phyloP scores from a whole-genome alignment of 1,140 invertebrate genomes.

The Gonioctena quinquepunctata region DNA sequence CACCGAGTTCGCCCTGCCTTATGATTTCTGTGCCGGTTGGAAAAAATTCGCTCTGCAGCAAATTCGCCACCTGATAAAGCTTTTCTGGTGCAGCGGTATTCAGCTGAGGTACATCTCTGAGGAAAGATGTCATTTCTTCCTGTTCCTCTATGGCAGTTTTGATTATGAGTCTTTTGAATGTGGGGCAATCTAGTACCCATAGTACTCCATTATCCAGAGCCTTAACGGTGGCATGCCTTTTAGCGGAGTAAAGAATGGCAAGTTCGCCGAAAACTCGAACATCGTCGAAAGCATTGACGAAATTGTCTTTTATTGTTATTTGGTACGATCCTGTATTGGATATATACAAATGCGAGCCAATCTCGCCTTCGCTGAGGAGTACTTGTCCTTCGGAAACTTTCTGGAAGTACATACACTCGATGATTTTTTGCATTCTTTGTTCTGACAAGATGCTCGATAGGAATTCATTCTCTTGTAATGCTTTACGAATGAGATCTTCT shows the following conservation, averaged over 20 bases:
- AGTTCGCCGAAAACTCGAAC: slow-evolving; percentile 93
- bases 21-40: slow-evolving; percentile 83
- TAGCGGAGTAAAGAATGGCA: slow-evolving; percentile 91
- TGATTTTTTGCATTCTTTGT: slow-evolving; percentile 27
- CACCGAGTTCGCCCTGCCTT: slow-evolving; percentile 78
- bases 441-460: slow-evolving; percentile 34
- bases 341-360: slow-evolving; percentile 35
- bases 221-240: slow-evolving; percentile 81
- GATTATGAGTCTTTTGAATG: slow-evolving; percentile 89
- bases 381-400: slow-evolving; percentile 26
- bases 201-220: slow-evolving; percentile 80
- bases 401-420: slow-evolving; percentile 36
- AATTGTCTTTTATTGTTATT: slow-evolving; percentile 75
- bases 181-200: slow-evolving; percentile 83
- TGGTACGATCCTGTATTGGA: slow-evolving; percentile 77
- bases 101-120: slow-evolving; percentile 81
- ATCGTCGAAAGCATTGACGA: slow-evolving; percentile 75
- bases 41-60: slow-evolving; percentile 87
- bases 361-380: slow-evolving; percentile 33
- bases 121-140: slow-evolving; percentile 81
- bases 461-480: slow-evolving; percentile 41
- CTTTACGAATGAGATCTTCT: slow-evolving; percentile 31
- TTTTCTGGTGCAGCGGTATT: slow-evolving; percentile 77
- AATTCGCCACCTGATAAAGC: slow-evolving; percentile 86
- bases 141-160: slow-evolving; percentile 76